Conservation (phyloP, 2,888 invertebrate genomes). For the Amiota communis region DNA sequence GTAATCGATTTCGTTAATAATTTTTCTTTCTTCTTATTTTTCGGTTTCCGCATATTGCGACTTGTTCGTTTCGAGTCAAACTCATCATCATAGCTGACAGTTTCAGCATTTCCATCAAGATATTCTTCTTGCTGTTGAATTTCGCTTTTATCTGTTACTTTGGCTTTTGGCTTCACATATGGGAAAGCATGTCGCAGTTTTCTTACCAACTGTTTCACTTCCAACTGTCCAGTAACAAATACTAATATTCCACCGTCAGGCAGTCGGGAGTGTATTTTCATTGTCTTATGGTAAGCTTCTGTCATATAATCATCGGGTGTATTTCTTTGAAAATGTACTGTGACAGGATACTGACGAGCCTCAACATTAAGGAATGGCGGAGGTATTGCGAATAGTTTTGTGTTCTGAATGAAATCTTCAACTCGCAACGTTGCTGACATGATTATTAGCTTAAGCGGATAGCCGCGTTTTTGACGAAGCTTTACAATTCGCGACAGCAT, state of each 20-base stretch:
- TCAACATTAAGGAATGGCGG: slow-evolving; percentile 94
- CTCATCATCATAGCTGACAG: slow-evolving; percentile 55
- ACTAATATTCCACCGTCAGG: slow-evolving; percentile 96
- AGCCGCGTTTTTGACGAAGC: slow-evolving; percentile 81
- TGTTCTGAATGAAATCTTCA: slow-evolving; percentile 92
- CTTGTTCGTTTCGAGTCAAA: slow-evolving; percentile 77
- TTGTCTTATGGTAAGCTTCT: slow-evolving; percentile 89
- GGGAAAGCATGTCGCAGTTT: slow-evolving; percentile 83
- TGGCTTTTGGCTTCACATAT: slow-evolving; percentile 45
- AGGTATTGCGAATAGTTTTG: slow-evolving; percentile 83
- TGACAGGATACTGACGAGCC: slow-evolving; percentile 94
- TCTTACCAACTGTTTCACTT: slow-evolving; percentile 75
- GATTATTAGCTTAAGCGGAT: slow-evolving; percentile 91
- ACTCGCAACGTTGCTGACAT: slow-evolving; percentile 98
- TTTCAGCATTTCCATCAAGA: slow-evolving; percentile 30
- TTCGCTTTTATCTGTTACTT: neutral
- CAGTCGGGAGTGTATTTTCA: slow-evolving; percentile 92
- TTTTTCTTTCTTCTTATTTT: slow-evolving; percentile 69
- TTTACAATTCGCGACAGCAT: slow-evolving; percentile 92
- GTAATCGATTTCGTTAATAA: slow-evolving; percentile 74
- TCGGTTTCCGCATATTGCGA: slow-evolving; percentile 76
- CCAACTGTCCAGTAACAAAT: slow-evolving; percentile 96
- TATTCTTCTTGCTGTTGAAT: slow-evolving; percentile 37
- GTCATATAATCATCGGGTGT: slow-evolving; percentile 91
- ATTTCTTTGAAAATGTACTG: slow-evolving; percentile 92